Evolutionary conservation across 2,888 invertebrate genomes (phyloP).

Genomic region (Euphydryas editha): DNA sequence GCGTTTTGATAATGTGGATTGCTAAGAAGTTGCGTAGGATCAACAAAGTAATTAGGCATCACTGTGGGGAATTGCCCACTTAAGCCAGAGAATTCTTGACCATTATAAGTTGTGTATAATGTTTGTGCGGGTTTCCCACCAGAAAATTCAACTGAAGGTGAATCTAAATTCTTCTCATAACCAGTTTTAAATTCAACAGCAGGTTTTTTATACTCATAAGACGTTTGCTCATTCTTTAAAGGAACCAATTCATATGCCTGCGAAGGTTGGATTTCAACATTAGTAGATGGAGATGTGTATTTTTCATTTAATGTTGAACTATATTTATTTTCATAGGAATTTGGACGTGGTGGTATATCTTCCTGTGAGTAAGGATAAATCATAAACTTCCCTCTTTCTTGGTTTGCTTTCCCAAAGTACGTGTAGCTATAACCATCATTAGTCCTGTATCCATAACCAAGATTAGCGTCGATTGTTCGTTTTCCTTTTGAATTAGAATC

Average conservation of each 20-base stretch:
- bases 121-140: slow-evolving; percentile 60
- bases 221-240: slow-evolving; percentile 61
- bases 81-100: slow-evolving; percentile 71
- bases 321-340: slow-evolving; percentile 31
- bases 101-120: slow-evolving; percentile 77
- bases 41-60: slow-evolving; percentile 77
- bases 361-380: slow-evolving; percentile 89
- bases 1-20: slow-evolving; percentile 79
- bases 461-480: slow-evolving; percentile 88
- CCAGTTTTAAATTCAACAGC: slow-evolving; percentile 57
- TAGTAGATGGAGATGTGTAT: slow-evolving; percentile 52
- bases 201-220: slow-evolving; percentile 67
- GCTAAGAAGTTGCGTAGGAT: slow-evolving; percentile 70
- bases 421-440: slow-evolving; percentile 80
- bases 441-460: slow-evolving; percentile 87
- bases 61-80: slow-evolving; percentile 76
- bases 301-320: slow-evolving; percentile 45
- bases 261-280: slow-evolving; percentile 84
- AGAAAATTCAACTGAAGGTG: slow-evolving; percentile 42
- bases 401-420: slow-evolving; percentile 73
- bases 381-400: slow-evolving; percentile 83
- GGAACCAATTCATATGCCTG: slow-evolving; percentile 80
- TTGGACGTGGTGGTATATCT: slow-evolving; percentile 77
- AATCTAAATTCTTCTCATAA: slow-evolving; percentile 55
- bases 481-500: slow-evolving; percentile 83